Base-by-base conservation (phyloP, 2,113 vertebrate species). In the Festucalex cinctus region DNA sequence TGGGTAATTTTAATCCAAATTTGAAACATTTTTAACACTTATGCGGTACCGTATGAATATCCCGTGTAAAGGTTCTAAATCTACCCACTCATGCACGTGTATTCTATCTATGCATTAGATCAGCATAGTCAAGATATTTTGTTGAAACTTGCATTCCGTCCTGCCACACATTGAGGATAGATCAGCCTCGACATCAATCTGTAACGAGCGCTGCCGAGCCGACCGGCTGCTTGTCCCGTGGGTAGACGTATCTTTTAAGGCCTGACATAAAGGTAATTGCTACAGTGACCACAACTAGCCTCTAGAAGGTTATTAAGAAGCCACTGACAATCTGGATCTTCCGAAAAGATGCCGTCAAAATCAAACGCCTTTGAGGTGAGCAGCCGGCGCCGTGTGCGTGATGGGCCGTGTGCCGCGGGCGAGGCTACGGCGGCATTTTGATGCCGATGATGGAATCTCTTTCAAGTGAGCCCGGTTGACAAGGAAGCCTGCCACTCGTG, bases 221-320 rank as follows among this genome's bases (percentile, higher is more conserved):
- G 78, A 79, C 88, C 81, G 85, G 76, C 87, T 84, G 85, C 78
- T 71, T 76, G 77, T 90, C 91, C 90, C 87, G 68, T 80, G 86
- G 86, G 88, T 78, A 83, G 88, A 90, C 88, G 86, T 88, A 87
- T 92, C 89, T 91, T 91, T 90, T 89, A 86, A 72, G 83, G 73
- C 77, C 83, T 91, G 91, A 91, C 90, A 88, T 90, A 89, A 89
- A 92, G 87, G 90, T 91, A 92, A 92, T 93, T 91, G 88, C 90
- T 83, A 86, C 71, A 70, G 87, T 85, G 89, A 90, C 91, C 88
- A 91, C 79, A 83, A 90, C 76, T 83, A 85, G 89, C 89, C 90
- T 88, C 87, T 86, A 80, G 89, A 91, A 90, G 83, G 87, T 90
- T 92, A 92, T 92, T 90, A 91, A 89, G 89, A 84, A 89, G 84